phyloP scores from a whole-genome alignment of 2,888 invertebrate species.

The Nymphalis c-album region DNA sequence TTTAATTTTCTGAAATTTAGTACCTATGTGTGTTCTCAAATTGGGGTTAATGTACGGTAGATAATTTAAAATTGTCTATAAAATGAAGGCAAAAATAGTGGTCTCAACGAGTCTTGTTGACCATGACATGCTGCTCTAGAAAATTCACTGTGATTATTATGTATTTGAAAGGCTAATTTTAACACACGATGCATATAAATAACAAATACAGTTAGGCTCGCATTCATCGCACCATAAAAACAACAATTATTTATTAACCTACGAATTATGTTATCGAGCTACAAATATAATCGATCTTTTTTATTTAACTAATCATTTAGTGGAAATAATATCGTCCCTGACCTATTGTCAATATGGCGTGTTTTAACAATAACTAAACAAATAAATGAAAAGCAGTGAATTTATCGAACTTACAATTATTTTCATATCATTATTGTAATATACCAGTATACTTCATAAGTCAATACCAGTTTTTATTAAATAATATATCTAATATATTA shows the following conservation, averaged over 20 bases:
- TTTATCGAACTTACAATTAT: no score
- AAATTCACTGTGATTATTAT: slow-evolving; percentile 8
- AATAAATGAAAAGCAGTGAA: no score
- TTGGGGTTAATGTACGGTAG: not conserved
- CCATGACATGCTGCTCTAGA: slow-evolving; percentile 11
- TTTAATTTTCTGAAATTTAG: no score
- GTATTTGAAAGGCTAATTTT: slow-evolving; percentile 7
- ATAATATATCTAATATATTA: no score
- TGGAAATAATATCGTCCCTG: no score
- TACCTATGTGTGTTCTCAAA: not conserved
- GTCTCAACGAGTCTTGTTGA: not conserved
- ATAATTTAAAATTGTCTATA: not conserved
- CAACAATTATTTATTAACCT: slow-evolving; percentile 2
- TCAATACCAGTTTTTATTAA: no score
- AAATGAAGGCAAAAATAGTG: not conserved
- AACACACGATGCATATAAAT: slow-evolving; percentile 7
- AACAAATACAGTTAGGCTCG: slow-evolving; percentile 7
- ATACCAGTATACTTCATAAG: no score
- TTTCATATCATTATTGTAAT: no score
- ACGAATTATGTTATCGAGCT: not conserved
- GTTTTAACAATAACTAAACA: no score
- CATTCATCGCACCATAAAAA: slow-evolving; percentile 1
- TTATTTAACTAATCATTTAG: no score
- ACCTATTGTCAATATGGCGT: no score
- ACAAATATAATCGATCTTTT: no score